Evolutionary conservation across 2,888 invertebrate genomes (phyloP), one percentile per base, ranked within the genome.

Genomic region (Podabrus alpinus): DNA sequence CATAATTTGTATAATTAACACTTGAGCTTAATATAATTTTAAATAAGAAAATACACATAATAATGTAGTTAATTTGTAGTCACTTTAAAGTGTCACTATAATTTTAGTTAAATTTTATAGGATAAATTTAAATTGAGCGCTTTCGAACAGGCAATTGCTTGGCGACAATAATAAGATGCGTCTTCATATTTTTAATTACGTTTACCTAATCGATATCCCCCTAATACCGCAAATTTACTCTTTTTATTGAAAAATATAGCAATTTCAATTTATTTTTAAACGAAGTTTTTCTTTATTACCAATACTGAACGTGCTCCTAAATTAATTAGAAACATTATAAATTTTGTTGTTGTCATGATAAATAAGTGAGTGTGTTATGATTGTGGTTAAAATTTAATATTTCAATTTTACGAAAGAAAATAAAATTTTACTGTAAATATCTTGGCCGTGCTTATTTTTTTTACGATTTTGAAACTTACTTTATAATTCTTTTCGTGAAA

Each of bases 181-280:
- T 64, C 62, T 64, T 64, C 62, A 64, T 64, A 64, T 64, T 64
- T 64, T 64, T 64, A 64, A 64, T 64, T 64, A 64, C 62, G 62
- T 64, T 64, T 64, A 64, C 62, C 62, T 64, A 64, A 64, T 64
- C 62, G 62, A 64, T 64, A 64, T 64, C 21, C 19, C 29, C 17
- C 62, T 64, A 64, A 64, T 64, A 64, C 62, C 62, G 62, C 62
- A 64, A 64, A 64, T 64, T 64, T 64, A 21, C 62, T 19, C 21
- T 64, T 64, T 64, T 64, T 64, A 64, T 64, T 19, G 62, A 17
- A 17, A 64, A 64, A 21, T 64, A 64, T 64, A 19, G 62, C 17
- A 64, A 64, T 19, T 64, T 64, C 21, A 64, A 64, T 64, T 64
- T 64, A 64, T 21, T 64, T 64, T 64, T 64, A 64, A 64, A 64